Base-by-base conservation (phyloP, 2,888 invertebrate genomes). In the Anodontia alba region DNA sequence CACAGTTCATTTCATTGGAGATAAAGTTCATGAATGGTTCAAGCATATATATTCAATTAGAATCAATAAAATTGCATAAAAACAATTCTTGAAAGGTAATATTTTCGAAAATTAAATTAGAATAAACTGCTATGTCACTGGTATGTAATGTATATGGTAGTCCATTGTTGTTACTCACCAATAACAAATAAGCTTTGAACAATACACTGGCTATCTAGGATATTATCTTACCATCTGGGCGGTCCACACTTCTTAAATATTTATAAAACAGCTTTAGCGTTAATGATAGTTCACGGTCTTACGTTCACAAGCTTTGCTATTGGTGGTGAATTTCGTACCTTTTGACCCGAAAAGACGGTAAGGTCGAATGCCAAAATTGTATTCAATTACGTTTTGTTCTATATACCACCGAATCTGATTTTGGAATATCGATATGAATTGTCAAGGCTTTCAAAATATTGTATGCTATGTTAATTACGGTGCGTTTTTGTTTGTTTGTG, bases 301-400 rank as follows among this genome's bases (percentile, higher is more conserved):
- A 29, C 20, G 12, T 62, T 62, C 62, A 7, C n/a, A 33, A 33
- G 62, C 42, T 2, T 67, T n/a, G 42, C 69, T 26, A 46, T 68
- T 78, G 78, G 73, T 78, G 78, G 78, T 66, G 68, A 57, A 68
- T 78, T 73, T 68, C 73, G 51, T 51, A 80, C 80, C 75, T 73
- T 73, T 62, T 80, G 66, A 68, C 80, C 78, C 62, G 46, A 38
- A 33, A 31, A 76, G 43, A 67, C 70, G 38, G 31, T 66, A 51
- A 71, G 85, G 80, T 85, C 85, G 80, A 78, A 83, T 80, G 85
- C 82, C 85, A 85, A 42, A 51, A 69, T 69, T 51, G 82, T 73
- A 83, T 85, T 85, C 80, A 78, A 82, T 85, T 85, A 78, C 85
- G 42, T 71, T 62, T 77, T 82, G 82, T 80, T 78, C 82, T 68